Base-by-base conservation (phyloP, 2,888 invertebrate species). In the Spialia ferax region DNA sequence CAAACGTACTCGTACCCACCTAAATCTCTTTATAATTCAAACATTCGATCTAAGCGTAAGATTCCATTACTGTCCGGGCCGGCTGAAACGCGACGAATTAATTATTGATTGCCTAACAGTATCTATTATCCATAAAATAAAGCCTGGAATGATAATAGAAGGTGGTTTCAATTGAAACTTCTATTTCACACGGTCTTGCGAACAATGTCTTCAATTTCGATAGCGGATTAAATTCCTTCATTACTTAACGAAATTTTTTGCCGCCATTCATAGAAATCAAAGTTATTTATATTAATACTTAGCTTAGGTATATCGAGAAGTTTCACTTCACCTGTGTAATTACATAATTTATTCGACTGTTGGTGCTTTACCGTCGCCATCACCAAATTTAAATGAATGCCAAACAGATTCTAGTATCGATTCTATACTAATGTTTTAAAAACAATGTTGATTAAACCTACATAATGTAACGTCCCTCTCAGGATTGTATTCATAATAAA, bases 181-280 rank as follows among this genome's bases (percentile, higher is more conserved):
- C 70, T 75, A 81, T 81, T 86, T 86, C 84, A 80, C 83, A 84
- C 82, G 82, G 73, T 80, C 73, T 75, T 63, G 54, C 69, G 74
- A 79, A 85, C 81, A 83, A 84, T 81, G 77, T 76, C 74, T 71
- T 74, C 77, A 76, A 79, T 82, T 80, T 79, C 76, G 73, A 78
- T 76, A 73, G 73, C 73, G 74, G 77, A 79, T 82, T 80, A 80
- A 78, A 77, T 77, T 76, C 77, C 78, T 73, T 70, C 71, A 69
- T 74, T 70, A 70, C 67, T 70, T 26, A 35, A 23, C 10, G 11
- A 15, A 23, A 20, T 23, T 18, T 52, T 38, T 50, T 59, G 38
- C 23, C 13, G 23, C 42, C 52, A 54, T 42, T 52, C 18, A 35
- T 54, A 26, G n/a, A 7, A 50, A 22, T 50, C 52, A 7, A 1